A percentile compares a stretch with the other conserved stretches of the same genome.
These are phyloP conservation scores for Leucopternis melanops DNA, from an alignment of 2,113 vertebrate species.

Conservation along the genomic window DNA sequence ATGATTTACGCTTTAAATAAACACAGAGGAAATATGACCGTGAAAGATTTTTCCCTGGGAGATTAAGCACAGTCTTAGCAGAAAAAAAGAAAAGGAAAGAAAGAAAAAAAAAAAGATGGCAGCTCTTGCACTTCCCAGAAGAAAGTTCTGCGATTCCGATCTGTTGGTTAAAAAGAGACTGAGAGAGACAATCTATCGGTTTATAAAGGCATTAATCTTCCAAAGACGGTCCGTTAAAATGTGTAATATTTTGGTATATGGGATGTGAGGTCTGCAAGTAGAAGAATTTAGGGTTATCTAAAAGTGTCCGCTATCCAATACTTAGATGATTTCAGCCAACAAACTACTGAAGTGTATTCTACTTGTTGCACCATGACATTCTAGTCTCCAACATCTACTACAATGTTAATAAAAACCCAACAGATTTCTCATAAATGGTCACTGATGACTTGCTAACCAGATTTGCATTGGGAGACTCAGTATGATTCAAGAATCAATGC, in stretches of 20 bases:
- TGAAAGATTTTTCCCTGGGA: neutral
- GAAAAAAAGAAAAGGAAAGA: neutral
- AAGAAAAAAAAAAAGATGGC: neutral
- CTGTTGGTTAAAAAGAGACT: neutral
- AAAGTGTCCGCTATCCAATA: neutral
- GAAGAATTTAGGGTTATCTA: neutral
- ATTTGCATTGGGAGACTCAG: neutral
- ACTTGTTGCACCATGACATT: neutral
- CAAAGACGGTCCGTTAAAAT: constrained; percentile 13
- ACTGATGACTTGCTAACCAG: neutral
- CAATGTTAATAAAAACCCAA: neutral
- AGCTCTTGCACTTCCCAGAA: neutral
- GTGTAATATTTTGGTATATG: constrained; percentile 19
- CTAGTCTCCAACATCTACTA: neutral
- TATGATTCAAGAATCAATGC: neutral
- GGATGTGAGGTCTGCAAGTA: neutral
- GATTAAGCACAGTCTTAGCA: neutral
- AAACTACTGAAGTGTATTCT: neutral
- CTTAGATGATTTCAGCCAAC: neutral
- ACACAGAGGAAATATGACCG: neutral
- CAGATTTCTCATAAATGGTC: neutral
- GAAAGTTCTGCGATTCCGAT: neutral
- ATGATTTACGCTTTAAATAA: neutral
- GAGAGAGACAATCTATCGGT: neutral
- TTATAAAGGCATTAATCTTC: constrained; percentile 37